Evolutionary conservation across 2,888 invertebrate species (phyloP), one percentile per base, ranked within the genome.

Genomic region (Iselma pallidipennis): DNA sequence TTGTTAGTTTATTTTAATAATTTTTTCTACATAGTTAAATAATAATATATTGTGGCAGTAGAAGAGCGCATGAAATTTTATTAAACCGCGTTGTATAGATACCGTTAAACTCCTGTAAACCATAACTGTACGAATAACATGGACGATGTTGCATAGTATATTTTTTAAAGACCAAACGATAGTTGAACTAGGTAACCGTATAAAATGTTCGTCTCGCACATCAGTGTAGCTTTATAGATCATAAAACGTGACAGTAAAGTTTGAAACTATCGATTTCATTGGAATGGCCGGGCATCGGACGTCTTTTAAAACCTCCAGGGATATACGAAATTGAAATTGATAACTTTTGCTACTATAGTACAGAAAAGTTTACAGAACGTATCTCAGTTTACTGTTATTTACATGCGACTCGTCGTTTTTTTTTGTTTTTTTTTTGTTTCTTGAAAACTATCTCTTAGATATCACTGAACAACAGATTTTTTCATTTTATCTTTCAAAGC

Each of bases 231-330:
- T 78, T 78, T 77, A 78, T 78, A 70, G 75, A 69, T 74, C 76
- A 75, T 78, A 78, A 78, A 78, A 76, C 68, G 73, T 70, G 72
- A 71, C 74, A 74, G 68, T 77, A 74, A 77, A 76, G 67, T 76
- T 76, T 73, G 65, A 74, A 76, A 77, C 76, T 77, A 78, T 78
- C 75, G 78, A 78, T 77, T 76, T 71, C 73, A 74, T 70, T 70
- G 66, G 59, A 64, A 65, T 62, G 66, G 66, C 55, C 23, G 59
- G 62, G 61, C 56, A 19, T 61, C 57, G 64, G 65, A 28, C 62
- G 59, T 59, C 57, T 61, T 65, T 23, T 54, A 60, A 56, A 56
- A 61, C 63, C 68, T 63, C 68, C 37, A 10, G 64, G 68, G 67
- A 67, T 67, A 61, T 55, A 51, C 61, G 55, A 67, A 74, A 73